Evolutionary conservation across 2,888 invertebrate species (phyloP).

Genomic region (Macrosoma leucophasiata): DNA sequence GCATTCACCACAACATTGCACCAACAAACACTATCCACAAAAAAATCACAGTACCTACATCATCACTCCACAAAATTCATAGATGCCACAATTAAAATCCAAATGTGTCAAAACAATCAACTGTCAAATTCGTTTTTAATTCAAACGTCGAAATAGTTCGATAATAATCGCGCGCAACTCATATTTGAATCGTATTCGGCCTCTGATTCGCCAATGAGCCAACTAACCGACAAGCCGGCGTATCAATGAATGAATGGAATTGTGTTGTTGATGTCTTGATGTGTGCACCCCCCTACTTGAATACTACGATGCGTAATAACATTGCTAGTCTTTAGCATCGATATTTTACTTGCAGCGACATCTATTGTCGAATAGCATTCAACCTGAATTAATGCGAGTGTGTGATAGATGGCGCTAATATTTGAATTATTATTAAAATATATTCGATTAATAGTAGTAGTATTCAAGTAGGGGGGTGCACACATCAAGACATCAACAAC

Average conservation of each 20-base stretch:
- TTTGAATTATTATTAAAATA: too few relatives aligned
- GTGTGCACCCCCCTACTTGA: conserved; percentile 36
- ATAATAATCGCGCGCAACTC: conserved; percentile 49
- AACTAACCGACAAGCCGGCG: conserved; percentile 47
- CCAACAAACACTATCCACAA: conserved; percentile 44
- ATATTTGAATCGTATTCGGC: too few relatives aligned
- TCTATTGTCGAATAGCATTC: conserved; percentile 4
- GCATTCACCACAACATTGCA: conserved; percentile 57
- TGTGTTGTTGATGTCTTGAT: conserved; percentile 31
- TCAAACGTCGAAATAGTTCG: conserved; percentile 63
- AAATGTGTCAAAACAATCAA: conserved; percentile 29
- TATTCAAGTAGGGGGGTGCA: conserved; percentile 38
- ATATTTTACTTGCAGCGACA: background rate
- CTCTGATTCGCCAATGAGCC: too few relatives aligned
- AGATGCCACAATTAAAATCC: background rate
- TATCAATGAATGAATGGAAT: conserved; percentile 56
- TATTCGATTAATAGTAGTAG: too few relatives aligned
- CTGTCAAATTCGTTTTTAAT: conserved; percentile 51
- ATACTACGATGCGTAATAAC: conserved; percentile 30
- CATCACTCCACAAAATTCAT: conserved; percentile 16
- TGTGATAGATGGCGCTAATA: conserved; percentile 9
- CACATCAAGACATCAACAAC: conserved; percentile 28
- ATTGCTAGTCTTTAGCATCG: conserved; percentile 8
- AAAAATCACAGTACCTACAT: conserved; percentile 32
- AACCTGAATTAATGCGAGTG: background rate